Percentiles rank a stretch among this genome's conserved stretches.
Evolutionary conservation across 2,888 invertebrate genomes (phyloP).

Genomic region (Serripes groenlandicus): DNA sequence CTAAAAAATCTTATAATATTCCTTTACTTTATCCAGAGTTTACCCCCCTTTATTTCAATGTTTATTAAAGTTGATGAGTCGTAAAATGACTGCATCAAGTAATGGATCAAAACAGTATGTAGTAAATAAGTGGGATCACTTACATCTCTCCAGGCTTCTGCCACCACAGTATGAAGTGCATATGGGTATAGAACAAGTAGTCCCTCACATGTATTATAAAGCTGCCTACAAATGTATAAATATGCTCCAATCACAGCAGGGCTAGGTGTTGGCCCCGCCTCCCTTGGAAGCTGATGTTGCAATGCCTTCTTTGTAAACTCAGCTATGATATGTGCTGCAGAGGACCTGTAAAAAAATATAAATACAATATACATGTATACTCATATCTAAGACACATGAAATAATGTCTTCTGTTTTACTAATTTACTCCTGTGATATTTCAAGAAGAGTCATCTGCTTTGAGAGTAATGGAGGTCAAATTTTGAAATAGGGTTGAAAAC

Average conservation of each 20-base stretch:
- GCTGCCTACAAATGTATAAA: constrained; percentile 85
- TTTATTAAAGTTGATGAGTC: no score
- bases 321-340: constrained; percentile 84
- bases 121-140: no score
- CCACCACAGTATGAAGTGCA: constrained; percentile 82
- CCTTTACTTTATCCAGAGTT: no score
- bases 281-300: constrained; percentile 73
- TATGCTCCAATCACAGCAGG: constrained; percentile 82
- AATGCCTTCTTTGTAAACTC: constrained; percentile 84
- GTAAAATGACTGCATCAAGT: no score
- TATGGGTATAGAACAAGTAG: constrained; percentile 83
- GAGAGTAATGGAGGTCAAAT: no score
- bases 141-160: constrained; percentile 83
- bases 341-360: constrained; percentile 78
- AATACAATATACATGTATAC: no score
- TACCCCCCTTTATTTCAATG: no score
- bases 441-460: no score
- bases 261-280: constrained; percentile 76
- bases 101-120: no score
- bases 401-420: neutral
- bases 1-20: no score
- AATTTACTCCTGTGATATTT: no score
- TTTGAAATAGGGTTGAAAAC: no score
- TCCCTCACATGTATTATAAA: constrained; percentile 86
- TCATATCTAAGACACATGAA: neutral